Base-by-base conservation (phyloP, 2,113 vertebrate species). In the Thalassoma bifasciatum region DNA sequence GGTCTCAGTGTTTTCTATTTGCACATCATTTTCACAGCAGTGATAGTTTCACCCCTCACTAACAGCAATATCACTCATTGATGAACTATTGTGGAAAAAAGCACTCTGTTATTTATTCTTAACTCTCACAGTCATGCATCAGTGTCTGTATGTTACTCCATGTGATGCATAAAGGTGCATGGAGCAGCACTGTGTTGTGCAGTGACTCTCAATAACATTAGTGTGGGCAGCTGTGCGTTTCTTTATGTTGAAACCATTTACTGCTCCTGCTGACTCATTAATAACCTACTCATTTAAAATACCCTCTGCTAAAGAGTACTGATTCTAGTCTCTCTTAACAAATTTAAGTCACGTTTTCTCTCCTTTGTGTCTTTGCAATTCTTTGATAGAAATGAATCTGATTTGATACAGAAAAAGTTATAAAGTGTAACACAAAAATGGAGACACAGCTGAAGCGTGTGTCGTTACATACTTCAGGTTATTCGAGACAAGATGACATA, bases 221-320 rank as follows among this genome's bases (percentile, higher is more conserved):
- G 62, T 60, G n/a, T 26, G 78, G 65, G 7, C 75, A 44, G 34
- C 26, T 22, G 30, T 75, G 40, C 19, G 26, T 23, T 38, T 22
- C 23, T 37, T 34, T 42, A 26, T 52, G 42, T 36, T 61, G 23
- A 75, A 67, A 53, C 26, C 49, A 62, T 69, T 66, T 77, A 13
- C 42, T 71, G 13, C 37, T 61, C 22, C 34, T 60, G 49, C 34
- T 56, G 50, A 61, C 5, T 72, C 16, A 67, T 63, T 44, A 58
- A 26, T 49, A 37, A 4, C 50, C 13, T 16, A n/a, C 8, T 11
- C 30, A 46, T 26, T 26, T 23, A 47, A 57, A 17, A 46, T 16
- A 44, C 1, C 6, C 42, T 16, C 17, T 44, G 14, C 17, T 4
- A 10, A 72, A 46, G 7, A 30, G 10, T 2, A 52, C 44, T 53